phyloP scores from a whole-genome alignment of 2,888 invertebrate species.

The Anagyrus pseudococci region DNA sequence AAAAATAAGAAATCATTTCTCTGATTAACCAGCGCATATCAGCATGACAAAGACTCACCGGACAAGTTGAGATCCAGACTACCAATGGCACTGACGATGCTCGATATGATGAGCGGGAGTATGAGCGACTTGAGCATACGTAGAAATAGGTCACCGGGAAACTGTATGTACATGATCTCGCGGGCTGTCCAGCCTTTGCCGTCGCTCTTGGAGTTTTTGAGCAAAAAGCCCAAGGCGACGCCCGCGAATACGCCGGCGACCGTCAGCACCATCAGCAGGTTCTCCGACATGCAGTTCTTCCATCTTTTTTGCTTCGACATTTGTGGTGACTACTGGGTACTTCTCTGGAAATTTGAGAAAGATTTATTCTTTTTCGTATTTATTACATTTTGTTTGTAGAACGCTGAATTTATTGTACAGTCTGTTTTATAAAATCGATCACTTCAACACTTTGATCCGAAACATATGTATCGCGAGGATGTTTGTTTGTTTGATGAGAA shows the following conservation, averaged over 20 bases:
- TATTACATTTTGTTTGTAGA: neutral
- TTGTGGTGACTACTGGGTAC: no score
- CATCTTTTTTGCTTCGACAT: conserved; percentile 51
- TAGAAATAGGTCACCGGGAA: conserved; percentile 75
- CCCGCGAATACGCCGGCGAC: conserved; percentile 67
- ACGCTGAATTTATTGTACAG: no score
- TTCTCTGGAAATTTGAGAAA: no score
- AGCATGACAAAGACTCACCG: conserved; percentile 58
- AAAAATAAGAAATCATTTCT: neutral
- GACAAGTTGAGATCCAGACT: conserved; percentile 73
- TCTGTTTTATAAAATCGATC: no score
- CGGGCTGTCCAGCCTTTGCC: conserved; percentile 62
- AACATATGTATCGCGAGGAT: no score
- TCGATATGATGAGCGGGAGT: conserved; percentile 74
- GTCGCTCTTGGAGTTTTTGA: conserved; percentile 56
- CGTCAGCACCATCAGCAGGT: conserved; percentile 68
- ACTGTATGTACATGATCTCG: conserved; percentile 74
- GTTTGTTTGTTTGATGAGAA: no score
- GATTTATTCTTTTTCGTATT: neutral
- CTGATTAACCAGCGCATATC: neutral
- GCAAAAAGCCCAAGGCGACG: conserved; percentile 64
- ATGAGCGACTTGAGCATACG: conserved; percentile 78
- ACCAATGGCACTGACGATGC: conserved; percentile 74
- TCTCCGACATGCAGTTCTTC: conserved; percentile 54
- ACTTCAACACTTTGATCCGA: no score